Evolutionary conservation across 2,797 vertebrate species (phyloP).

Genomic region (Serranus cabrilla): DNA sequence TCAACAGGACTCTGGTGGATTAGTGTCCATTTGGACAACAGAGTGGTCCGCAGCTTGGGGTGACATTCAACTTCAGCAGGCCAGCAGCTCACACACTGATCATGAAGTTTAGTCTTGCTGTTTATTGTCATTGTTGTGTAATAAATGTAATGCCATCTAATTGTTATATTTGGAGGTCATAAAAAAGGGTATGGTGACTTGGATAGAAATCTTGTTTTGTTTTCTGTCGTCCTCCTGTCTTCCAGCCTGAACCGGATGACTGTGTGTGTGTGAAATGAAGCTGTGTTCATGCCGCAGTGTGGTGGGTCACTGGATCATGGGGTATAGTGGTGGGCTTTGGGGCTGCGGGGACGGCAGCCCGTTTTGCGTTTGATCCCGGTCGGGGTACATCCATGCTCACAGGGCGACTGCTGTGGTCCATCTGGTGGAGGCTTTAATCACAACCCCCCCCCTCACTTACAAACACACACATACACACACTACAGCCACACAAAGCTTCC

Average conservation of each 20-base stretch:
- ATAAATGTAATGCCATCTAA: slow-evolving; percentile 3
- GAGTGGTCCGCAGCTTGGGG: slow-evolving; percentile 79
- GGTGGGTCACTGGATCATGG: slow-evolving; percentile 57
- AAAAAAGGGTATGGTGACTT: background rate
- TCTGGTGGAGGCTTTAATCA: slow-evolving; percentile 87
- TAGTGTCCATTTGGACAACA: slow-evolving; percentile 85
- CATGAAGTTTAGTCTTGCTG: slow-evolving; percentile 52
- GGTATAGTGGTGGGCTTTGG: slow-evolving; percentile 54
- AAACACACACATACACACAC: slow-evolving; percentile 23
- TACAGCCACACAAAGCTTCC: slow-evolving; percentile 30
- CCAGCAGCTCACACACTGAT: slow-evolving; percentile 58
- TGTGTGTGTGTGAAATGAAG: slow-evolving; percentile 30
- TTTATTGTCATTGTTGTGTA: slow-evolving; percentile 22
- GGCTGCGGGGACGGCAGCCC: slow-evolving; percentile 72
- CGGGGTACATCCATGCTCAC: slow-evolving; percentile 81
- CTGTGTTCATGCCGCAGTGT: slow-evolving; percentile 30
- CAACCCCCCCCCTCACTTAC: slow-evolving; percentile 34
- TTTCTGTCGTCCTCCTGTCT: background rate
- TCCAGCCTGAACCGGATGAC: slow-evolving; percentile 2
- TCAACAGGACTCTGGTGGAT: slow-evolving; percentile 82
- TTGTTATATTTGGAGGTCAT: background rate
- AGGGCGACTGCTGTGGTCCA: slow-evolving; percentile 86
- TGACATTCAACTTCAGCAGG: slow-evolving; percentile 82
- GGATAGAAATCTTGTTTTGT: background rate
- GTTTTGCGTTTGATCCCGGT: slow-evolving; percentile 86